These are phyloP conservation scores for Stenichneumon culpator DNA, from an alignment of 2,888 invertebrate genomes.

Conservation along the genomic window DNA sequence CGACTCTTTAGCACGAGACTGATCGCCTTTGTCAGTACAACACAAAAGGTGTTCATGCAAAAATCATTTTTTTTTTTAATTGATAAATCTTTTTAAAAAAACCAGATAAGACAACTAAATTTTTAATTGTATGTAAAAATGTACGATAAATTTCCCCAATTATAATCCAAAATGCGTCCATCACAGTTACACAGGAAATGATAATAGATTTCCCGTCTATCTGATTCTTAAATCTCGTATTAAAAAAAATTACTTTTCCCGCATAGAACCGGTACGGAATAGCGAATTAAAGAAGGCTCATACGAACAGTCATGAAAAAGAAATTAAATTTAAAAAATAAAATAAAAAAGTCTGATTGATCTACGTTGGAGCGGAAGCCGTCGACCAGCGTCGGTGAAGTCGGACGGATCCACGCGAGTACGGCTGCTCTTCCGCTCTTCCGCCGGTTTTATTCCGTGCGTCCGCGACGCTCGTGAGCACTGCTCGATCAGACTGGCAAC, in stretches of 20 bases:
- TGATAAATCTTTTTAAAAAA: slow-evolving; percentile 28
- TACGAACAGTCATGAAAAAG: slow-evolving; percentile 9
- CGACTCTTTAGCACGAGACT: slow-evolving; percentile 68
- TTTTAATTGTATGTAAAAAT: slow-evolving; percentile 1
- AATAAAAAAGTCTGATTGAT: slow-evolving; percentile 25
- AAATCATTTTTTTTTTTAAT: background rate
- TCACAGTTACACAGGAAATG: slow-evolving; percentile 10
- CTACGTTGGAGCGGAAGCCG: slow-evolving; percentile 33
- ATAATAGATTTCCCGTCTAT: slow-evolving; percentile 3
- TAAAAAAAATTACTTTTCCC: background rate
- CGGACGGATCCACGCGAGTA: slow-evolving; percentile 47
- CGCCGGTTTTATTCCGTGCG: slow-evolving; percentile 53
- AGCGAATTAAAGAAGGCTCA: background rate
- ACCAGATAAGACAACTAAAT: background rate
- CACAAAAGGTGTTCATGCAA: background rate
- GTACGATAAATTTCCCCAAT: background rate
- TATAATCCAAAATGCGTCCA: background rate
- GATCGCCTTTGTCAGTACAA: slow-evolving; percentile 39
- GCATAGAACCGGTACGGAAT: background rate
- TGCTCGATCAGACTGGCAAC: slow-evolving; percentile 56
- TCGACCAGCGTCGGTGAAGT: slow-evolving; percentile 38
- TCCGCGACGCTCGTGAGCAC: slow-evolving; percentile 18
- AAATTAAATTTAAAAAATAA: background rate
- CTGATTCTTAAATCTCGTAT: background rate
- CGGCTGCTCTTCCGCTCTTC: slow-evolving; percentile 57